These are phyloP conservation scores for Hylomyscus alleni DNA, from an alignment of 2,797 vertebrate genomes.

Conservation along the genomic window DNA sequence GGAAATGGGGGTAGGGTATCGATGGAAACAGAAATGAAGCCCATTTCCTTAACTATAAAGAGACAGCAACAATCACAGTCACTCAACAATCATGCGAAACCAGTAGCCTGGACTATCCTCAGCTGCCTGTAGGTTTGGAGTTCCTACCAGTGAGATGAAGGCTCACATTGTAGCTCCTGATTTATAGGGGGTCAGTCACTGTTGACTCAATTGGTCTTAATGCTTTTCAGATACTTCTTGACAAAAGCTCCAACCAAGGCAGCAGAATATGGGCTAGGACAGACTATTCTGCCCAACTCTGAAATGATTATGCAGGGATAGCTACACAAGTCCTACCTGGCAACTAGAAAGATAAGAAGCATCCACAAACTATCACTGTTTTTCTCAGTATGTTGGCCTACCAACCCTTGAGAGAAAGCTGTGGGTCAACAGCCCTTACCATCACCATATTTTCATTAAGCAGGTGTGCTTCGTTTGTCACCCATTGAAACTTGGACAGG, in stretches of 20 bases:
- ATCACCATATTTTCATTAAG: slow-evolving; percentile 31
- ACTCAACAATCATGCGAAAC: slow-evolving; percentile 67
- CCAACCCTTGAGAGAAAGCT: slow-evolving; percentile 30
- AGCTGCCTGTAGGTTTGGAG: slow-evolving; percentile 10
- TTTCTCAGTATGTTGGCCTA: background rate
- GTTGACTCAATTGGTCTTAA: slow-evolving; percentile 81
- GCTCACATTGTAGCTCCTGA: slow-evolving; percentile 69
- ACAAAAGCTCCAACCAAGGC: slow-evolving; percentile 74
- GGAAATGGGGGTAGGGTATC: background rate
- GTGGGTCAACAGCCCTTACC: background rate
- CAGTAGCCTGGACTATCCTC: slow-evolving; percentile 25
- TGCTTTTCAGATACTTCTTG: slow-evolving; percentile 79
- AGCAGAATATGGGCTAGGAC: slow-evolving; percentile 57
- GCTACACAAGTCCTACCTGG: background rate
- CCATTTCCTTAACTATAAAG: slow-evolving; percentile 63
- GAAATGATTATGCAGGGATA: slow-evolving; percentile 16
- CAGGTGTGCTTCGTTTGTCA: background rate
- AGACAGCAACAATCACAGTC: slow-evolving; percentile 59
- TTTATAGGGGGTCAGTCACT: slow-evolving; percentile 72
- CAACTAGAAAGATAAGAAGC: slow-evolving; percentile 21
- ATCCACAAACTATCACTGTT: background rate
- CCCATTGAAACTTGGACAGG: background rate
- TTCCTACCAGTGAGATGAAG: slow-evolving; percentile 40
- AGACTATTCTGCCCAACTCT: slow-evolving; percentile 59
- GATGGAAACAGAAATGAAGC: slow-evolving; percentile 61